phyloP scores from a whole-genome alignment of 2,888 invertebrate genomes.

The Heliconius charithonia region DNA sequence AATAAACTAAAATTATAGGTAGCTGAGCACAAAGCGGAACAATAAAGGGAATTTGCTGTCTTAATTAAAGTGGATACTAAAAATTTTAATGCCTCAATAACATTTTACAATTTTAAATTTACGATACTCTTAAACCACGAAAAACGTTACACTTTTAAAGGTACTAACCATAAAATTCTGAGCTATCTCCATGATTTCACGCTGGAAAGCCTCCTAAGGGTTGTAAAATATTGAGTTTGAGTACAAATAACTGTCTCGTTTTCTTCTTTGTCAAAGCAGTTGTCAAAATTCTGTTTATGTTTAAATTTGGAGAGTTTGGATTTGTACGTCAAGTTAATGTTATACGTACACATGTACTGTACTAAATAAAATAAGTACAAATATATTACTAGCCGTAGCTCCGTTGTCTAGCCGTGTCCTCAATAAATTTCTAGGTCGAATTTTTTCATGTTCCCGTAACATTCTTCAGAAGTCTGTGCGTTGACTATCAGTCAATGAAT shows the following conservation, averaged over 20 bases:
- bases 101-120: constrained; percentile 47
- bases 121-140: constrained; percentile 43
- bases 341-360: too few species aligned
- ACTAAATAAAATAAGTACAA: too few species aligned
- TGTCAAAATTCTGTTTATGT: constrained; percentile 7
- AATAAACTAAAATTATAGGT: neutral
- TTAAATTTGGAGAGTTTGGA: neutral
- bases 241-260: constrained; percentile 1
- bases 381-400: too few species aligned
- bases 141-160: constrained; percentile 38
- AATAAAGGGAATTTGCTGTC: constrained; percentile 15
- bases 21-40: neutral
- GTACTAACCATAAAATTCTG: constrained; percentile 72
- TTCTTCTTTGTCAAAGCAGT: constrained; percentile 21
- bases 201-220: constrained; percentile 44
- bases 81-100: constrained; percentile 39
- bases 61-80: constrained; percentile 44
- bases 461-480: too few species aligned
- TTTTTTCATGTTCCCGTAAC: too few species aligned
- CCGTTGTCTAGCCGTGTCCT: too few species aligned
- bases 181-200: constrained; percentile 70
- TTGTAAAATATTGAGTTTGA: constrained; percentile 42
- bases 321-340: too few species aligned
- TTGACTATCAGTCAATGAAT: neutral
- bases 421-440: too few species aligned